phyloP scores from a whole-genome alignment of 1,140 invertebrate species.

The Brachionus koreanus region DNA sequence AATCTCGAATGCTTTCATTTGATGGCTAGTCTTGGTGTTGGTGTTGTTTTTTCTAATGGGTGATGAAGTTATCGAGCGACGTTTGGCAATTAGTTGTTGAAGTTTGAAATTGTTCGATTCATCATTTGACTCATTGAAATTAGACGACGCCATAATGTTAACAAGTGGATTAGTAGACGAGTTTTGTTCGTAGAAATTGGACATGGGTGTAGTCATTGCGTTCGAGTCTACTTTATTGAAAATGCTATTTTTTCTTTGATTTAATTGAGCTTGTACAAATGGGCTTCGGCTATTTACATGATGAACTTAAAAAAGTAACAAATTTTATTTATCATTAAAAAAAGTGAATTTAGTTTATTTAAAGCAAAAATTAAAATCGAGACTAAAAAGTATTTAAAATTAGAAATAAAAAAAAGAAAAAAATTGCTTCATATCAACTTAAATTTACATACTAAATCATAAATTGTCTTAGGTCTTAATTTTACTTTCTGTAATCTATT shows the following conservation, averaged over 20 bases:
- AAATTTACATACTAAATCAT: neutral
- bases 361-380: neutral
- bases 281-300: slow-evolving; percentile 32
- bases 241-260: neutral
- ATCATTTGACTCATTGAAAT: neutral
- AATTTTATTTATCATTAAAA: slow-evolving; percentile 7
- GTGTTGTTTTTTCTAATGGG: neutral
- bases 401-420: neutral
- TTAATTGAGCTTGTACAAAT: slow-evolving; percentile 1
- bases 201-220: neutral
- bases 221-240: neutral
- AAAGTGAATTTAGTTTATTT: neutral
- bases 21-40: neutral
- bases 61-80: slow-evolving; percentile 19
- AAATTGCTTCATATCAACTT: neutral
- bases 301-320: neutral
- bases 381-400: slow-evolving; percentile 8
- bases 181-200: neutral
- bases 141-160: neutral
- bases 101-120: neutral
- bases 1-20: neutral
- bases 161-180: neutral
- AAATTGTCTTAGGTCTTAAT: slow-evolving; percentile 18
- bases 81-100: slow-evolving; percentile 1
- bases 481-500: neutral